These are phyloP conservation scores for Hirtodrosophila histrioides DNA, from an alignment of 2,888 invertebrate species.

Conservation along the genomic window DNA sequence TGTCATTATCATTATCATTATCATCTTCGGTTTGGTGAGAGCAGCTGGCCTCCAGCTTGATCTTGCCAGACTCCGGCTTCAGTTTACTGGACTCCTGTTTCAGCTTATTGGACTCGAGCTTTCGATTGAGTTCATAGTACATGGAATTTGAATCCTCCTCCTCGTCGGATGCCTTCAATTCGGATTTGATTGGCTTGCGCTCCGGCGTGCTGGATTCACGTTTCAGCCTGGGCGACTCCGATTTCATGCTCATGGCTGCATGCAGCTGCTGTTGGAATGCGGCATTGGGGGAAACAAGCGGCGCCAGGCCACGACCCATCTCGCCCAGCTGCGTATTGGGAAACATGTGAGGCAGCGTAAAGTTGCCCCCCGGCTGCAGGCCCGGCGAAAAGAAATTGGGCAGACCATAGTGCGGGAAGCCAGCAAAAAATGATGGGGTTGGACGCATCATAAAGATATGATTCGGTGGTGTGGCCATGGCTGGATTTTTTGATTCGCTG, in stretches of 20 bases:
- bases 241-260: slow-evolving; percentile 52
- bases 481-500: slow-evolving; percentile 53
- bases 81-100: slow-evolving; percentile 2
- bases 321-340: slow-evolving; percentile 85
- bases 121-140: slow-evolving; percentile 22
- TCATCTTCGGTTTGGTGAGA: slow-evolving; percentile 67
- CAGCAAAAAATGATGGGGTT: slow-evolving; percentile 88
- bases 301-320: slow-evolving; percentile 85
- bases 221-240: slow-evolving; percentile 19
- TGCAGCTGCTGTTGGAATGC: slow-evolving; percentile 65
- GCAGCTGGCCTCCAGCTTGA: slow-evolving; percentile 29
- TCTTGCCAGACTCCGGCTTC: slow-evolving; percentile 2
- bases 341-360: slow-evolving; percentile 86
- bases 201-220: slow-evolving; percentile 44
- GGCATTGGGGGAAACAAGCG: slow-evolving; percentile 56
- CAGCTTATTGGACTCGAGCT: neutral
- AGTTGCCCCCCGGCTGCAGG: slow-evolving; percentile 75
- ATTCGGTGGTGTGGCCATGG: slow-evolving; percentile 85
- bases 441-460: slow-evolving; percentile 91
- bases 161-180: slow-evolving; percentile 46
- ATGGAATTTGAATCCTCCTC: slow-evolving; percentile 44
- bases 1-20: slow-evolving; percentile 7
- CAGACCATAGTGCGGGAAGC: slow-evolving; percentile 86
- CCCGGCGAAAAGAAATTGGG: slow-evolving; percentile 87
- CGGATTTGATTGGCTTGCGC: slow-evolving; percentile 47